Base-by-base conservation (phyloP, 2,888 invertebrate genomes). In the Willowsia nigromaculata region DNA sequence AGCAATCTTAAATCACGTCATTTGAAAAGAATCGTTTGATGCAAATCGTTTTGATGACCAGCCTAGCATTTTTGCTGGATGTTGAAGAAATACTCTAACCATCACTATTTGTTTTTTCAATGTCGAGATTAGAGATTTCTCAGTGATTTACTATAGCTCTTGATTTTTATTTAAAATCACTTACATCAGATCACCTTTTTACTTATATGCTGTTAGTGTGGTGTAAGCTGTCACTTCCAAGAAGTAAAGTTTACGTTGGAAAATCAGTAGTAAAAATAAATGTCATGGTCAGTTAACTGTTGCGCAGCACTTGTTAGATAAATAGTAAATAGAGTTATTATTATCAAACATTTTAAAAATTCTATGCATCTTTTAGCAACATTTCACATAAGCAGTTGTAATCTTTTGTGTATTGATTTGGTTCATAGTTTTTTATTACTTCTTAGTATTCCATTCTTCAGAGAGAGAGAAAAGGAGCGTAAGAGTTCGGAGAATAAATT, bases 181-280 rank as follows among this genome's bases (percentile, higher is more conserved):
- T 59, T 27, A 59, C 25, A 25, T 59, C 59, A 59, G n/a, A n/a
- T n/a, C n/a, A n/a, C n/a, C n/a, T n/a, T n/a, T n/a, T n/a, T n/a
- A n/a, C n/a, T n/a, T n/a, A n/a, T n/a, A n/a, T n/a, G n/a, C 27
- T 59, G 22, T 11, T 25, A 13, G 59, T 59, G 59, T 59, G 59
- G 4, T 59, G 56, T 25, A 37, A 18, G 65, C 65, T 71, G 43
- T 71, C 71, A 71, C 7, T 71, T 71, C 71, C 71, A 43, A 71
- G 71, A 71, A 71, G 43, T 43, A 25, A 43, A 13, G 62, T 33
- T 65, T 65, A 65, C 30, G 33, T 59, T 65, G 15, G 15, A 62
- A 33, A 30, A 65, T 37, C 15, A 5, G 4, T 0, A 37, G 65
- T 4, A n/a, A 1, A 50, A 71, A 7, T 37, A 65, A 25, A 22